Evolutionary conservation across 2,113 vertebrate genomes (phyloP).

Genomic region (Nothoprocta pentlandii): DNA sequence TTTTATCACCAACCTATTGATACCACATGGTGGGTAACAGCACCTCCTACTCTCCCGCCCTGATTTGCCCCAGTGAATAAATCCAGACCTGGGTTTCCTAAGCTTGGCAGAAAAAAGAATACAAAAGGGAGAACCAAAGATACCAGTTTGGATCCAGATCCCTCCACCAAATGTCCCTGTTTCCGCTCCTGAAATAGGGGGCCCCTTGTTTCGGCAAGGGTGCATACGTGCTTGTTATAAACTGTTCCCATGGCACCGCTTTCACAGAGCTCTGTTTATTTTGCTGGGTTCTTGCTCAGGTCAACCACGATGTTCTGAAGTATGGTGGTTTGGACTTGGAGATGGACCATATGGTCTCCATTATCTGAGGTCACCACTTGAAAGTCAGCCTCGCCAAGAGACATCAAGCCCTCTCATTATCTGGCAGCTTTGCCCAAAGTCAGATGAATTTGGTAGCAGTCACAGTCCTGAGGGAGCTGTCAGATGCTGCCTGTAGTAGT

Average conservation of each 20-base stretch:
- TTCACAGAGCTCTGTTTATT: neutral
- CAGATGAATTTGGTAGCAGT: neutral
- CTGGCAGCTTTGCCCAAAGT: neutral
- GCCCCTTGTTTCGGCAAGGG: neutral
- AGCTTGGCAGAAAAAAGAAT: neutral
- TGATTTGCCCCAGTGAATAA: neutral
- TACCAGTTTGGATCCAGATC: neutral
- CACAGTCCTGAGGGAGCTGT: neutral
- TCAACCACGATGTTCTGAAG: neutral
- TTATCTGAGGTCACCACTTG: neutral
- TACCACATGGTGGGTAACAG: conserved; percentile 1
- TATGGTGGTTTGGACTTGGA: neutral
- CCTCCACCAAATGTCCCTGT: neutral
- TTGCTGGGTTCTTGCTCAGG: neutral
- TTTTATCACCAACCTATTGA: conserved; percentile 20
- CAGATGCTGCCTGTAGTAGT: neutral
- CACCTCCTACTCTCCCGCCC: neutral
- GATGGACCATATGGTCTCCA: neutral
- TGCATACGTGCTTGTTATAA: neutral
- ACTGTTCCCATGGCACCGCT: neutral
- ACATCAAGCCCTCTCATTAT: neutral
- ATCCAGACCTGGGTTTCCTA: neutral
- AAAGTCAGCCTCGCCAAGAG: neutral
- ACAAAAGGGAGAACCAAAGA: neutral
- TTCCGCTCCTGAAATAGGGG: neutral